Conservation (phyloP, 2,797 vertebrate species). For the Enteromius unitaeniatus region DNA sequence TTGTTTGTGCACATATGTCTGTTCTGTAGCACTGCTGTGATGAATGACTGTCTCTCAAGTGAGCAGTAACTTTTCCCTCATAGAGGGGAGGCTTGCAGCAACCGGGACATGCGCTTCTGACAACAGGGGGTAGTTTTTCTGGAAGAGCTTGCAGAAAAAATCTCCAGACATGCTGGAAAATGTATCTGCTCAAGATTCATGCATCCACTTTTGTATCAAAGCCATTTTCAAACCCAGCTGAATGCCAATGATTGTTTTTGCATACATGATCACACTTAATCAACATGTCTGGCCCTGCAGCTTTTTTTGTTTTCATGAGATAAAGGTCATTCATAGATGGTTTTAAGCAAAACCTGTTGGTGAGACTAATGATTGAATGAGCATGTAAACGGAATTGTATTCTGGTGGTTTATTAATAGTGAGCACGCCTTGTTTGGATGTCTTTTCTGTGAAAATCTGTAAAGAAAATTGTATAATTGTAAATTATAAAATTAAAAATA, state of each 20-base stretch:
- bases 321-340: slow-evolving; percentile 4
- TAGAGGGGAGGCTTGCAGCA: slow-evolving; percentile 52
- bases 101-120: not conserved
- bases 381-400: not conserved
- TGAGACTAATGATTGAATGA: not conserved
- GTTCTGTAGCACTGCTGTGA: slow-evolving; percentile 59
- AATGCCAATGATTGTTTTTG: not conserved
- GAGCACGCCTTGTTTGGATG: not conserved
- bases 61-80: slow-evolving; percentile 68
- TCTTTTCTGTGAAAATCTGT: not conserved
- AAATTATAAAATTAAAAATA: no score
- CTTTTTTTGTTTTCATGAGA: not conserved
- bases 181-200: not conserved
- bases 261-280: not conserved
- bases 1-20: slow-evolving; percentile 67
- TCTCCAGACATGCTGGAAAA: slow-evolving; percentile 7
- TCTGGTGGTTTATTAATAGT: not conserved
- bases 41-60: slow-evolving; percentile 66
- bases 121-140: slow-evolving; percentile 2
- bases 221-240: not conserved
- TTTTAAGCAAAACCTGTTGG: not conserved
- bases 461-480: no score
- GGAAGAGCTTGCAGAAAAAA: not conserved
- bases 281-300: not conserved
- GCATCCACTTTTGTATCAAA: not conserved